Conservation (phyloP, 64 coral and sea anemone species). For the Acropora yongei region DNA sequence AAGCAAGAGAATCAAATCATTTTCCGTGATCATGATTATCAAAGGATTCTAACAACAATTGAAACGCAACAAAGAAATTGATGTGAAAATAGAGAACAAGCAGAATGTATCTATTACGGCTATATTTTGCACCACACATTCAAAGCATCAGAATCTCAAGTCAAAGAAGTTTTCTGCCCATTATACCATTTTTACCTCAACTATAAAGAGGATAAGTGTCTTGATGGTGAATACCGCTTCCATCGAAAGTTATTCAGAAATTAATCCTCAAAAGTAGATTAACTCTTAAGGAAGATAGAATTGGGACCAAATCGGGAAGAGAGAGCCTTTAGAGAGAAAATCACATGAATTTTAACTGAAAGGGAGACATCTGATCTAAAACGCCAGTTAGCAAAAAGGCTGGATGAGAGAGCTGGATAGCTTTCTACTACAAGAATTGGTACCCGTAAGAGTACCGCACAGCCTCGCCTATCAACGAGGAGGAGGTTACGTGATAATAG, state of each 20-base stretch:
- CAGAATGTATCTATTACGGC: too few species aligned
- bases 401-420: not conserved
- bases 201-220: conserved; percentile 4
- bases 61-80: not conserved
- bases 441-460: not conserved
- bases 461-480: not conserved
- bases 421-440: not conserved
- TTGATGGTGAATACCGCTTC: not conserved
- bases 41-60: not conserved
- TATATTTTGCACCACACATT: not conserved
- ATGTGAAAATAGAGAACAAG: not conserved
- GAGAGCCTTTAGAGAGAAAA: not conserved
- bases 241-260: not conserved
- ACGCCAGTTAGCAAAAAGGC: not conserved
- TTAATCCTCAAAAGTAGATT: not conserved
- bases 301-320: not conserved
- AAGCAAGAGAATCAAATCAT: not conserved
- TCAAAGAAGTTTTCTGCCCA: not conserved
- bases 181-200: conserved; percentile 7
- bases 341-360: not conserved
- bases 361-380: not conserved
- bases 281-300: conserved; percentile 2
- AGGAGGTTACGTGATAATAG: not conserved
- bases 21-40: too few species aligned
- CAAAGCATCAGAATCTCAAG: conserved; percentile 1